Percentiles rank a stretch among this genome's conserved stretches.
Evolutionary conservation across 2,113 vertebrate genomes (phyloP).

Genomic region (Neomonachus schauinslandi): DNA sequence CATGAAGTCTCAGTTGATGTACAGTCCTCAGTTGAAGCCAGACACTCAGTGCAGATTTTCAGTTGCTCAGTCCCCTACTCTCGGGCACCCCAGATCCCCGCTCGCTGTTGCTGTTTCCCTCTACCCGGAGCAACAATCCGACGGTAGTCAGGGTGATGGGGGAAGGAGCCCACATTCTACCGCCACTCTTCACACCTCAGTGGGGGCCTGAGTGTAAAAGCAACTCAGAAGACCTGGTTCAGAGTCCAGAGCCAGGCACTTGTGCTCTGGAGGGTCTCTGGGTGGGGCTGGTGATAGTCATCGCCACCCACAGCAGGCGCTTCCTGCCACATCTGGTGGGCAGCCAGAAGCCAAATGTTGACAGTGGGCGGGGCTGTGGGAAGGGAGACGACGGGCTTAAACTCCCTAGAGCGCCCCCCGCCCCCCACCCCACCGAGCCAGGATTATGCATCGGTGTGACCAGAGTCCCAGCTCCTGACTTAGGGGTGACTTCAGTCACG

Average conservation of each 20-base stretch:
- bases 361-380: fast-evolving
- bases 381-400: background rate
- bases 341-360: background rate
- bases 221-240: no score
- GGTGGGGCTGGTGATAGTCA: background rate
- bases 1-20: background rate
- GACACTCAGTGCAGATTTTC: background rate
- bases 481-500: background rate
- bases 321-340: fast-evolving
- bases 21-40: background rate
- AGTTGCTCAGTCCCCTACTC: background rate
- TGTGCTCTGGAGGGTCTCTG: background rate
- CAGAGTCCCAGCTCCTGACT: background rate
- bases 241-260: background rate
- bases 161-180: background rate
- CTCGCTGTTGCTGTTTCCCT: background rate
- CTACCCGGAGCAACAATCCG: fast-evolving
- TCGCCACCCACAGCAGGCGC: background rate
- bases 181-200: background rate
- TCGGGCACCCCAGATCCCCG: background rate
- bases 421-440: background rate
- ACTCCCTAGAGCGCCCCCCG: background rate
- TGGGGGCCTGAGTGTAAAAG: background rate
- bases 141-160: fast-evolving
- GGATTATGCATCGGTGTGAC: background rate